These are phyloP conservation scores for Papilio helenus DNA, from an alignment of 1,140 invertebrate species.

Conservation along the genomic window DNA sequence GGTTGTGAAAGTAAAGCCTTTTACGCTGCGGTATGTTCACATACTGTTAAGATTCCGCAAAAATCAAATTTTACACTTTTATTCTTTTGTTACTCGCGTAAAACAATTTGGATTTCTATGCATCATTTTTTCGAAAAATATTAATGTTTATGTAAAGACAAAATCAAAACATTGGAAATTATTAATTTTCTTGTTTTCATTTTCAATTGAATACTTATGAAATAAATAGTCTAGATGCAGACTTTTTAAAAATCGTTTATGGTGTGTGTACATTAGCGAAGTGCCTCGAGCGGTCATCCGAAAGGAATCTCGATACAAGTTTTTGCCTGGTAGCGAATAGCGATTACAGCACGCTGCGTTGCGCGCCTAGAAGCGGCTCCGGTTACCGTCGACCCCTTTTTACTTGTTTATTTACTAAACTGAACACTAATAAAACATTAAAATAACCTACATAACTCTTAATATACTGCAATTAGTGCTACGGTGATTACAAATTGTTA, in stretches of 20 bases:
- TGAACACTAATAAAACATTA: slow-evolving; percentile 21
- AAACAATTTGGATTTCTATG: too few species aligned
- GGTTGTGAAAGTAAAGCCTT: too few species aligned
- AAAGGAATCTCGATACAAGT: slow-evolving; percentile 62
- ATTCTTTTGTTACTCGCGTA: too few species aligned
- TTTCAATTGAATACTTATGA: background rate
- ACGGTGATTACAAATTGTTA: slow-evolving; percentile 1
- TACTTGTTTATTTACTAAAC: slow-evolving; percentile 42
- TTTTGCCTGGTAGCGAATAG: slow-evolving; percentile 69
- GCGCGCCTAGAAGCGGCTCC: slow-evolving; percentile 56
- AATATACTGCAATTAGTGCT: background rate
- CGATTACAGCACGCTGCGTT: slow-evolving; percentile 63
- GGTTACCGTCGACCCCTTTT: slow-evolving; percentile 57
- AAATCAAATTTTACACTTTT: too few species aligned
- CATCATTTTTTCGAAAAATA: too few species aligned
- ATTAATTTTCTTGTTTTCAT: background rate
- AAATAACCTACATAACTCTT: slow-evolving; percentile 1
- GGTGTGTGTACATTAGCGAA: slow-evolving; percentile 58
- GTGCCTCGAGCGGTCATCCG: slow-evolving; percentile 47
- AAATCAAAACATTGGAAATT: too few species aligned
- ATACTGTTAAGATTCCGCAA: too few species aligned
- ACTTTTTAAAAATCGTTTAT: slow-evolving; percentile 40
- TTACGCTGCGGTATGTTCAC: too few species aligned
- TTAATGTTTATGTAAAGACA: too few species aligned
- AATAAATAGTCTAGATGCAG: background rate